phyloP scores from a whole-genome alignment of 2,888 invertebrate genomes.

The Pristionchus fissidentatus region DNA sequence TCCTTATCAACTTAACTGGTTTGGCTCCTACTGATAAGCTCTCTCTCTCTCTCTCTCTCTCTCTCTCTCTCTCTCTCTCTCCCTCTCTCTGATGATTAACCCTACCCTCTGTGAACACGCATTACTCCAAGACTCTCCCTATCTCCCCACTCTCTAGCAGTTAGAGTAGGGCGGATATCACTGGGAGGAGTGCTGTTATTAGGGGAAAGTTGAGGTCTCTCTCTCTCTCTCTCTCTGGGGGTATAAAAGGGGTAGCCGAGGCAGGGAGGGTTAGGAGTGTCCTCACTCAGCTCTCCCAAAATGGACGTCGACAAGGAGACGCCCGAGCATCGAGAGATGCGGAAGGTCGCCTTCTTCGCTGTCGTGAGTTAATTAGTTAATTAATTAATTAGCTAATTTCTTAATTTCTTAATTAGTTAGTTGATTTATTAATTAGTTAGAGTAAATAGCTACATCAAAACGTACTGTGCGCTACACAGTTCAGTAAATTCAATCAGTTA shows the following conservation, averaged over 20 bases:
- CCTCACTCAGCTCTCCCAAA: background rate
- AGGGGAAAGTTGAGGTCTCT: no score
- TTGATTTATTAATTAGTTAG: no score
- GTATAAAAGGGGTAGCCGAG: background rate
- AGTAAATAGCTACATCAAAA: no score
- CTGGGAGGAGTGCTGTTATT: background rate
- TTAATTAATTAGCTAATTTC: background rate
- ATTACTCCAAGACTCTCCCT: background rate
- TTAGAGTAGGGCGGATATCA: background rate
- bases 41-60: background rate
- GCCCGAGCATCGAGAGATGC: constrained; percentile 71
- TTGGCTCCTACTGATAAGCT: no score
- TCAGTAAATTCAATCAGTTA: no score
- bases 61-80: background rate
- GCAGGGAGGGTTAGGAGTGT: background rate
- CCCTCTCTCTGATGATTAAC: background rate
- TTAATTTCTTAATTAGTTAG: background rate
- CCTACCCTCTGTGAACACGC: background rate
- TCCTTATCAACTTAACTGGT: background rate
- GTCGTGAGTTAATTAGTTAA: constrained; percentile 57
- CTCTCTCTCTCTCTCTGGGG: background rate
- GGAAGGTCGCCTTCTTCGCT: constrained; percentile 75
- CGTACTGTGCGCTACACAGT: no score
- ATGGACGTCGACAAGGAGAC: constrained; percentile 55
- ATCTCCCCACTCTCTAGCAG: background rate